These are phyloP conservation scores for Agonopterix heracliana DNA, from an alignment of 2,888 invertebrate genomes.

Conservation along the genomic window DNA sequence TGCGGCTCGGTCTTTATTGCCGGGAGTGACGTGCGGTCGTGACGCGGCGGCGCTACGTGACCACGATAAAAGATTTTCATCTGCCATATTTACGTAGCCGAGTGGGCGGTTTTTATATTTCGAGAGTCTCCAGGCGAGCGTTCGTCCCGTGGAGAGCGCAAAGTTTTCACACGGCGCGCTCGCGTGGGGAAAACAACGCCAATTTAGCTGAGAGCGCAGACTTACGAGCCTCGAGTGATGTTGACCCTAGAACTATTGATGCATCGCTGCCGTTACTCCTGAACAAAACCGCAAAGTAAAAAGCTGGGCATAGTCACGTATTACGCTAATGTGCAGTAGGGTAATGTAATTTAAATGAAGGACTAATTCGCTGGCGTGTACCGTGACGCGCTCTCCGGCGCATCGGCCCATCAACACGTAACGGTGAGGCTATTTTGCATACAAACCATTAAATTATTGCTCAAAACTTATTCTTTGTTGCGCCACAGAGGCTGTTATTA, in stretches of 20 bases:
- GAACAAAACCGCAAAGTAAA: slow-evolving; percentile 42
- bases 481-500: slow-evolving; percentile 71
- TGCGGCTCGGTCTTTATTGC: slow-evolving; percentile 68
- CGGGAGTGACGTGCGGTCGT: slow-evolving; percentile 54
- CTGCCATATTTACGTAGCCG: slow-evolving; percentile 73
- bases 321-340: slow-evolving; percentile 48
- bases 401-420: slow-evolving; percentile 71
- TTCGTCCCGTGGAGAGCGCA: slow-evolving; percentile 32
- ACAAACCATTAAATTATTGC: slow-evolving; percentile 76
- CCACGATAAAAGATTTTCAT: slow-evolving; percentile 76
- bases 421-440: slow-evolving; percentile 74
- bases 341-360: slow-evolving; percentile 73
- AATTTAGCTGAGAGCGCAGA: slow-evolving; percentile 27
- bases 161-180: slow-evolving; percentile 64
- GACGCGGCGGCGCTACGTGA: slow-evolving; percentile 71
- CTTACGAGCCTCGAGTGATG: slow-evolving; percentile 29
- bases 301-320: slow-evolving; percentile 49
- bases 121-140: slow-evolving; percentile 52
- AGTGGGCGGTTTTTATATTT: slow-evolving; percentile 75
- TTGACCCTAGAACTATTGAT: slow-evolving; percentile 44
- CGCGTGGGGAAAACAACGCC: slow-evolving; percentile 48
- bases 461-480: slow-evolving; percentile 75
- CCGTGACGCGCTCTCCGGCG: slow-evolving; percentile 68
- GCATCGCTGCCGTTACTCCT: slow-evolving; percentile 39
- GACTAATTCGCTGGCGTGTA: slow-evolving; percentile 69